A percentile compares a stretch with the other conserved stretches of the same genome.
phyloP scores from a whole-genome alignment of 2,888 invertebrate species.

The Dascillus cervinus region DNA sequence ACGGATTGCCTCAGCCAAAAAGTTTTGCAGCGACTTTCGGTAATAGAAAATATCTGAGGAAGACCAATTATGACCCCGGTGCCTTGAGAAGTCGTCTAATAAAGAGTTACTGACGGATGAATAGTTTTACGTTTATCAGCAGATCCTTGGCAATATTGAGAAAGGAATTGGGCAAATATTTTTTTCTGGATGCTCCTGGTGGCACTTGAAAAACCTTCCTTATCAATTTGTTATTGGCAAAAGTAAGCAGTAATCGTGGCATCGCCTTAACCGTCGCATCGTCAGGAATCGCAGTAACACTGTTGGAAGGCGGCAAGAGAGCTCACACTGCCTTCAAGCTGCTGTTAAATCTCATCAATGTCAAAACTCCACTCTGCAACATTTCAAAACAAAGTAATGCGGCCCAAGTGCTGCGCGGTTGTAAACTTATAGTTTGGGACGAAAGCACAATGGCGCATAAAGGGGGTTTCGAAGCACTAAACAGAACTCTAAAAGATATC shows the following conservation, averaged over 20 bases:
- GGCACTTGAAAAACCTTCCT: slow-evolving; percentile 35
- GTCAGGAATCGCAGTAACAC: slow-evolving; percentile 36
- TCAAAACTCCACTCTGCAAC: slow-evolving; percentile 29
- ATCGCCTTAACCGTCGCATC: slow-evolving; percentile 36
- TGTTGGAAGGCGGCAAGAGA: slow-evolving; percentile 34
- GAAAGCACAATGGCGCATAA: slow-evolving; percentile 38
- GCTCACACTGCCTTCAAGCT: slow-evolving; percentile 36
- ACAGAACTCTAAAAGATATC: slow-evolving; percentile 26
- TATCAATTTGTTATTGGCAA: slow-evolving; percentile 30
- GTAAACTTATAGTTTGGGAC: slow-evolving; percentile 36
- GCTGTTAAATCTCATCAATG: slow-evolving; percentile 28
- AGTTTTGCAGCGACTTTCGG: neutral
- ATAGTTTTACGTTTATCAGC: too few species aligned
- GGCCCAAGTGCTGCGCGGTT: slow-evolving; percentile 25
- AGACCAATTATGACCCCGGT: slow-evolving; percentile 5
- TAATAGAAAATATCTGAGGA: slow-evolving; percentile 8
- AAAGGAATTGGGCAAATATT: too few species aligned
- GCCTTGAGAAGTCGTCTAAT: too few species aligned
- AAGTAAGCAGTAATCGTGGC: slow-evolving; percentile 22
- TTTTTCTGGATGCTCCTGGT: slow-evolving; percentile 1
- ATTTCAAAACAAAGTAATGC: slow-evolving; percentile 23
- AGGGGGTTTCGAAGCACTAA: slow-evolving; percentile 29
- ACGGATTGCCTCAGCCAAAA: slow-evolving; percentile 3
- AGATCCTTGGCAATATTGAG: too few species aligned
- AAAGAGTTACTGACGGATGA: too few species aligned